Evolutionary conservation across 1,140 invertebrate species (phyloP), one percentile per base, ranked within the genome.

Genomic region (Gonatopus flavifemur): DNA sequence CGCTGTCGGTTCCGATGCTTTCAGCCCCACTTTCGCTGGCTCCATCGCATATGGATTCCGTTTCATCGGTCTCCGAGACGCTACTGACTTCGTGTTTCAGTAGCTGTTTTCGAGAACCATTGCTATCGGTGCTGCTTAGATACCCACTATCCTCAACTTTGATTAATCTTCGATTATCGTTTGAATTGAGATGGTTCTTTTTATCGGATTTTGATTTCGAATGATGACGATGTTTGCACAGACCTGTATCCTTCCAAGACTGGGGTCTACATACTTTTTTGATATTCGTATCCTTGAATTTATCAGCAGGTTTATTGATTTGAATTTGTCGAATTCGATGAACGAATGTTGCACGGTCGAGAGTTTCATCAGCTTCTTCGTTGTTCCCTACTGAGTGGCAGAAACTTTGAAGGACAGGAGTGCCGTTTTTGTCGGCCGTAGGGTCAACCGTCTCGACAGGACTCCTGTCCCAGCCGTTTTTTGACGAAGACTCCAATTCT

Each of bases 11-110:
- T 47, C 89, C 89, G 28, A 91, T 80, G 75, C 89, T 91, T 66
- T 91, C 89, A 5, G 87, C 89, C 2, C 89, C 89, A 32, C 89
- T 91, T 75, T 92, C 89, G 74, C 89, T 90, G 43, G 86, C 83
- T 9, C 86, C 88, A 61, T 89, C 87, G 22, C 84, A 82, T 16
- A 82, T 74, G 19, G 85, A 87, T 57, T 86, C 87, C n/a, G 86
- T 86, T 49, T 88, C 88, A 40, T 87, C 86, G 40, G 83, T 86
- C 55, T 85, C 84, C 52, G 79, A 84, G 42, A 80, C 81, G 66
- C 79, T 83, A 18, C 75, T 58, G 20, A 57, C 52, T 3, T 75
- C 66, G 46, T 64, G 64, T 15, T 50, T 59, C 8, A 75, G 22
- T n/a, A 74, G 30, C 4, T 63, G 66, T 7, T 67, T 74, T 3